A percentile compares a stretch with the other conserved stretches of the same genome.
Evolutionary conservation across 2,888 invertebrate species (phyloP).

Genomic region (Agrotis exclamationis): DNA sequence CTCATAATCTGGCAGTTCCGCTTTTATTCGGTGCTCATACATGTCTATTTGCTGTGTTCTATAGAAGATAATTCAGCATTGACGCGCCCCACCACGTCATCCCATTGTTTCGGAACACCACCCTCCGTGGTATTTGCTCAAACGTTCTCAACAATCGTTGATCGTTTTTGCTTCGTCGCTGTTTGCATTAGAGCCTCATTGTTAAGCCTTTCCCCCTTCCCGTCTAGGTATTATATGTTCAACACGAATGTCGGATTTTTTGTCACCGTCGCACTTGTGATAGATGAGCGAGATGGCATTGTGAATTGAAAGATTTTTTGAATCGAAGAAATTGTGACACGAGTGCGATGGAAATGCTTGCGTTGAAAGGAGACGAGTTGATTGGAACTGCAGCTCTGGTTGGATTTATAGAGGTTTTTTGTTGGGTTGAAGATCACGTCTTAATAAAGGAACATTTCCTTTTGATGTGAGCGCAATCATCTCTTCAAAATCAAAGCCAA

Average conservation of each 20-base stretch:
- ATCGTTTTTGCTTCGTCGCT: slow-evolving; percentile 77
- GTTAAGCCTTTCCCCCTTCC: slow-evolving; percentile 60
- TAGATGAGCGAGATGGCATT: slow-evolving; percentile 47
- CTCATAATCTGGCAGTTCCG: slow-evolving; percentile 52
- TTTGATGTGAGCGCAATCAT: neutral
- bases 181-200: slow-evolving; percentile 78
- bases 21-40: slow-evolving; percentile 55
- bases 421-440: slow-evolving; percentile 33
- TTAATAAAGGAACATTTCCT: neutral
- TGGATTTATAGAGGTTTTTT: slow-evolving; percentile 41
- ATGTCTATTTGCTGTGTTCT: slow-evolving; percentile 58
- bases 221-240: slow-evolving; percentile 65
- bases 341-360: slow-evolving; percentile 51
- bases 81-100: slow-evolving; percentile 36
- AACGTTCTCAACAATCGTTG: slow-evolving; percentile 76
- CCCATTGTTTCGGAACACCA: slow-evolving; percentile 65
- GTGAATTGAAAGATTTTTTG: slow-evolving; percentile 61
- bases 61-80: slow-evolving; percentile 64
- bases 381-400: slow-evolving; percentile 57
- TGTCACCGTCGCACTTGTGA: slow-evolving; percentile 70
- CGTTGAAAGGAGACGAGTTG: slow-evolving; percentile 55
- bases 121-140: slow-evolving; percentile 73
- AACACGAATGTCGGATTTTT: slow-evolving; percentile 68
- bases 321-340: slow-evolving; percentile 63
- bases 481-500: slow-evolving; percentile 1